Base-by-base conservation (phyloP, 1,140 invertebrate species). In the Pollicipes pollicipes region DNA sequence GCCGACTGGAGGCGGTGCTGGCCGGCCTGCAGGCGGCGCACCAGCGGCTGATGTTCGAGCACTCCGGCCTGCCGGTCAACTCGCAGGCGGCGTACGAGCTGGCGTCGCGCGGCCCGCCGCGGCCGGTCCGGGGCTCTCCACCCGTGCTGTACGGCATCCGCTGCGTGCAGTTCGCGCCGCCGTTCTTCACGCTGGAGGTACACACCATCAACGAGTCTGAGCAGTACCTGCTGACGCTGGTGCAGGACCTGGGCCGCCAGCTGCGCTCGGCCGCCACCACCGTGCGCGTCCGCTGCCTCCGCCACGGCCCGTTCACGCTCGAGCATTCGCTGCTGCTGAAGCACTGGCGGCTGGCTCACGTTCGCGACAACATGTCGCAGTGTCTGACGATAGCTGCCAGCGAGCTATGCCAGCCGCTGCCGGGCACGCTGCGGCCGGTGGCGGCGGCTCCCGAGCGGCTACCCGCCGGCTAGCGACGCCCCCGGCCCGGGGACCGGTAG, bases 141-240 rank as follows among this genome's bases (percentile, higher is more conserved):
- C 89, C 93, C 1, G 79, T 97, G 21, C 77, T 97, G 35, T 97
- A 97, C 81, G 86, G 87, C 28, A 85, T 97, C n/a, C 90, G 89
- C 81, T 88, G 91, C 79, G 83, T 90, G 29, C 78, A 90, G 70
- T 96, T 93, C 79, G 79, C 87, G 8, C 83, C 85, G 64, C 94
- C 94, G 3, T 80, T 90, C 75, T 96, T 97, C 77, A 88, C 87
- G n/a, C 77, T 97, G 77, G 93, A 96, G 83, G 80, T 96, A 28
- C 87, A 92, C 74, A 85, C 86, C 68, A 86, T 93, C 35, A 94
- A 95, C 80, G 91, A 94, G 81, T 83, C 84, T 73, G 86, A 88
- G 72, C 79, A 83, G 28, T 95, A 89, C 77, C 78, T 97, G 17
- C 85, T 83, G 76, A 81, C 83, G 13, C 74, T 96, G 21, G 79